These are phyloP conservation scores for Xenus cinereus DNA, from an alignment of 2,113 vertebrate species.

Conservation along the genomic window DNA sequence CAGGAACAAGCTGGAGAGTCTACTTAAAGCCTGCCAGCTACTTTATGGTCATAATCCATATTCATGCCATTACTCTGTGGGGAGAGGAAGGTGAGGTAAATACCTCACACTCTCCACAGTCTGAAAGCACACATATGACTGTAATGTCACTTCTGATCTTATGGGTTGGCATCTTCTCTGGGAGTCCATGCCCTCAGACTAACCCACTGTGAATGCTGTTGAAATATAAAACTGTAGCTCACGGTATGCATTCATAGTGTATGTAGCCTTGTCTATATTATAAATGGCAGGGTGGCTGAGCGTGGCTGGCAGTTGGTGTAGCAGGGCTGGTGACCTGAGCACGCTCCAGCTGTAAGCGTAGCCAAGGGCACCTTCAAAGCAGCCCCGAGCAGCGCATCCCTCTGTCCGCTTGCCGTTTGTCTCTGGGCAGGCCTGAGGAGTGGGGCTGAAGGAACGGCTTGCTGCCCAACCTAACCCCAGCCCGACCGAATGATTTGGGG, in stretches of 20 bases:
- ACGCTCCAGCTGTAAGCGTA: background rate
- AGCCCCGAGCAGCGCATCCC: background rate
- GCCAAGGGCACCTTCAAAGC: background rate
- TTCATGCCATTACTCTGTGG: background rate
- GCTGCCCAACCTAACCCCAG: fast-evolving
- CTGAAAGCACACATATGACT: background rate
- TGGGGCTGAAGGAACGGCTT: background rate
- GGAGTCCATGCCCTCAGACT: background rate
- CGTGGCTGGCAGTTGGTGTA: fast-evolving
- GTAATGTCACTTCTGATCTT: background rate
- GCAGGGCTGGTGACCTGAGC: background rate
- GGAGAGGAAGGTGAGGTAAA: background rate
- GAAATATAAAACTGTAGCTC: background rate
- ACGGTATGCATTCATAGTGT: fast-evolving
- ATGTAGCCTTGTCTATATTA: background rate
- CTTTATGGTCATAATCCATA: background rate
- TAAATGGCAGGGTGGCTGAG: background rate
- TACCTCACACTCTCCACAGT: background rate
- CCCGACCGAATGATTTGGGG: fast-evolving
- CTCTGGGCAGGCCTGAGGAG: background rate
- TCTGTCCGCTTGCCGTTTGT: background rate
- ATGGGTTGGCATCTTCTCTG: background rate
- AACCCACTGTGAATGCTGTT: fast-evolving
- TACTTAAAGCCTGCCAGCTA: background rate
- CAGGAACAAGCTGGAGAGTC: background rate